Evolutionary conservation across 2,797 vertebrate species (phyloP).

Genomic region (Mionectes olivaceus): DNA sequence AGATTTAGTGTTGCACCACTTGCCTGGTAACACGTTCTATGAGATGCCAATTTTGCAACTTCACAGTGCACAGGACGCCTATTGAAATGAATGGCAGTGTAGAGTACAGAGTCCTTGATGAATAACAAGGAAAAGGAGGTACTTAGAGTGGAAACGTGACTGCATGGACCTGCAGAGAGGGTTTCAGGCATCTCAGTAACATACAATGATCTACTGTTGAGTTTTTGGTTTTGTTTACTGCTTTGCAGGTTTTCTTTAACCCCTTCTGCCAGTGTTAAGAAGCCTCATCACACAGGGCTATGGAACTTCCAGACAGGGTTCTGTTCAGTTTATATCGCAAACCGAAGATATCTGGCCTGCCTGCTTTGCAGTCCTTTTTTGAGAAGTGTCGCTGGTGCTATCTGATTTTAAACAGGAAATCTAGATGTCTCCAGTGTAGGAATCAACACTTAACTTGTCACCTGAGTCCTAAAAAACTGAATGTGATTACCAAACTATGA

Average conservation of each 20-base stretch:
- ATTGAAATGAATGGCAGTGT: not conserved
- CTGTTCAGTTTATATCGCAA: not conserved
- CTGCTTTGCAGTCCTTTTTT: not conserved
- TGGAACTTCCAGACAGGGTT: not conserved
- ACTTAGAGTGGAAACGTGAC: not conserved
- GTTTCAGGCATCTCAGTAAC: not conserved
- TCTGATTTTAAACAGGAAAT: not conserved
- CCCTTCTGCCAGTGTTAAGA: not conserved
- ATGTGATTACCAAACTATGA: not conserved
- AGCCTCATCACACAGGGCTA: not conserved
- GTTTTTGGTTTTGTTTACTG: not conserved
- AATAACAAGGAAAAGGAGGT: not conserved
- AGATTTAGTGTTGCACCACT: slow-evolving; percentile 39
- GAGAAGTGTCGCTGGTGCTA: not conserved
- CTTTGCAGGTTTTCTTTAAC: not conserved
- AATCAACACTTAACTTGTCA: not conserved
- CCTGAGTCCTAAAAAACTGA: not conserved
- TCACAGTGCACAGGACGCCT: not conserved
- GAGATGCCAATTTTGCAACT: slow-evolving; percentile 7
- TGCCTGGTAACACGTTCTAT: not conserved
- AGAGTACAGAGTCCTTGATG: not conserved
- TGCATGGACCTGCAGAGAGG: not conserved
- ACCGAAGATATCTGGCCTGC: not conserved
- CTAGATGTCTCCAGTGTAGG: not conserved
- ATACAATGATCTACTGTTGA: not conserved